These are phyloP conservation scores for Trichonephila clavipes DNA, from an alignment of 1,140 invertebrate species.

Conservation along the genomic window DNA sequence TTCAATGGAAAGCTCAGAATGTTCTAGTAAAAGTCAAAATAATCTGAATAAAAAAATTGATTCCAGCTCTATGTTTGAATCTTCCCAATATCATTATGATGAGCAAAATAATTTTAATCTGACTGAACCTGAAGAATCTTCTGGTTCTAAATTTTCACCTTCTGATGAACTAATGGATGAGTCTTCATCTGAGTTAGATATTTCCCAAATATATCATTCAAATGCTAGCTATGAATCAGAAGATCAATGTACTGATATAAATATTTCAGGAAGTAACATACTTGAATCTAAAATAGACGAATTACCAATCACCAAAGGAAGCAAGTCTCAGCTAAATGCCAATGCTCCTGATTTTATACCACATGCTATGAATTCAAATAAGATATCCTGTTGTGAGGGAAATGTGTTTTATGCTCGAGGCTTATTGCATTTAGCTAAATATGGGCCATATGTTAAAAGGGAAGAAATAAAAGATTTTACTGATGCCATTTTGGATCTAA, in stretches of 20 bases:
- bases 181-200: not conserved
- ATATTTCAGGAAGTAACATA: not conserved
- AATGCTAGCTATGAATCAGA: not conserved
- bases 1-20: not conserved
- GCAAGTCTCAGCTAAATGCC: not conserved
- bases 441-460: not conserved
- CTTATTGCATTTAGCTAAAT: not conserved
- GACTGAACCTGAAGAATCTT: not conserved
- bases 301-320: not conserved
- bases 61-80: not conserved
- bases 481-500: not conserved
- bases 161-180: constrained; percentile 7
- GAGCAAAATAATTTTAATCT: not conserved
- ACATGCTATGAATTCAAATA: not conserved
- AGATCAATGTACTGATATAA: not conserved
- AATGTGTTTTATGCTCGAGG: not conserved
- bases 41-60: constrained; percentile 28
- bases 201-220: not conserved
- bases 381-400: not conserved
- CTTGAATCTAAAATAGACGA: not conserved
- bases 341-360: constrained; percentile 51
- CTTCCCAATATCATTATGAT: not conserved
- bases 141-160: not conserved
- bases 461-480: not conserved
- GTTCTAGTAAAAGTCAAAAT: not conserved